Conservation (phyloP, 2,797 vertebrate genomes). For the Acridotheres tristis region DNA sequence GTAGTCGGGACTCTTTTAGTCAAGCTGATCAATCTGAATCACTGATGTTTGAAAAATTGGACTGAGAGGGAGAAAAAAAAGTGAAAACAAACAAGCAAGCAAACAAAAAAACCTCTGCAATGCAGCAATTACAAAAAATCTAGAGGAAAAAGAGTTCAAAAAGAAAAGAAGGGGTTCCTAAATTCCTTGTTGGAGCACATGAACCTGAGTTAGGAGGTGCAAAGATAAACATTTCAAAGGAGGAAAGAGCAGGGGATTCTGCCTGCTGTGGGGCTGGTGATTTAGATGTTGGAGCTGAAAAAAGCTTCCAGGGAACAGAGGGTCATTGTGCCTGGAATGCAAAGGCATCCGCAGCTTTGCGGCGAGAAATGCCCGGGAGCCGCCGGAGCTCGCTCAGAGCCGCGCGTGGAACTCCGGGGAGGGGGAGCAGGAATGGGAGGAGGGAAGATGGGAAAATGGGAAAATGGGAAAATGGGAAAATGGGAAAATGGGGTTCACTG, state of each 20-base stretch:
- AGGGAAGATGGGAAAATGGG: not conserved
- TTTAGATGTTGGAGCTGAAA: not conserved
- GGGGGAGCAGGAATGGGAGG: conserved; percentile 46
- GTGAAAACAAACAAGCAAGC: not conserved
- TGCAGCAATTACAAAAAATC: conserved; percentile 32
- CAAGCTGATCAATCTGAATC: conserved; percentile 1
- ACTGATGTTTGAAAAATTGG: conserved; percentile 51
- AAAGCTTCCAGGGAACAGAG: conserved; percentile 21
- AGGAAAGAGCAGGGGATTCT: conserved; percentile 25
- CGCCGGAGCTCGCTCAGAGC: conserved; percentile 5
- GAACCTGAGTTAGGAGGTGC: not conserved
- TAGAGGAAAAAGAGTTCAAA: conserved; percentile 29
- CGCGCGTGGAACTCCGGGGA: conserved; percentile 46
- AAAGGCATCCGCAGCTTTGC: conserved; percentile 46
- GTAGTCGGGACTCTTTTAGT: conserved; percentile 45
- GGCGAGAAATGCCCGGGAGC: conserved; percentile 30
- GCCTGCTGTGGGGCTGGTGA: conserved; percentile 3
- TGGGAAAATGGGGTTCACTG: not conserved
- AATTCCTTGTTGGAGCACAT: not conserved
- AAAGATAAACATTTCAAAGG: conserved; percentile 47
- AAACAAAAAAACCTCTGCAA: conserved; percentile 6
- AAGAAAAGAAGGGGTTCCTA: conserved; percentile 36
- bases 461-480: not conserved
- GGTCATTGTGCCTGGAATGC: conserved; percentile 61
- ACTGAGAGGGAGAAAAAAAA: conserved; percentile 8